Conservation (phyloP, 2,888 invertebrate genomes). For the Lithophane ornitopus region DNA sequence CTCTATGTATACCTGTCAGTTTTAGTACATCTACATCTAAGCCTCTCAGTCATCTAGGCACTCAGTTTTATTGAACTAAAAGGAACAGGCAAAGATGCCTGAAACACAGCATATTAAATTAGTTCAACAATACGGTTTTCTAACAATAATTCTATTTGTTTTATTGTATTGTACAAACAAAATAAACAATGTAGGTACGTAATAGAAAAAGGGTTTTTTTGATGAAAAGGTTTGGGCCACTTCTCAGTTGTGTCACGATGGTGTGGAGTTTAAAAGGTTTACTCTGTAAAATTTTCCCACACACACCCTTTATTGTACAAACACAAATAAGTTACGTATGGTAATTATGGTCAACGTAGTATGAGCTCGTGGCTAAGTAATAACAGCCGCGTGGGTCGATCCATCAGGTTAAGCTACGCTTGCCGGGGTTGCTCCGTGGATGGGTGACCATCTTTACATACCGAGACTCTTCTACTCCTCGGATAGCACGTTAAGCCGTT, state of each 20-base stretch:
- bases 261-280: conserved; percentile 11
- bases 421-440: no score
- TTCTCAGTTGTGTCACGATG: conserved; percentile 5
- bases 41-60: conserved; percentile 5
- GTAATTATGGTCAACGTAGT: no score
- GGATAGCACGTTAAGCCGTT: no score
- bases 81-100: neutral
- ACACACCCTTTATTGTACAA: no score
- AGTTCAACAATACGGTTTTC: conserved; percentile 9
- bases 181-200: conserved; percentile 29
- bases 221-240: conserved; percentile 44
- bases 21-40: neutral
- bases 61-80: neutral
- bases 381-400: no score
- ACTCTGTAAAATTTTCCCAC: neutral
- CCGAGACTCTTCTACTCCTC: no score
- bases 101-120: conserved; percentile 24
- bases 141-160: conserved; percentile 32
- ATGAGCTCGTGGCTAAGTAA: no score
- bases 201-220: conserved; percentile 53
- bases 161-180: conserved; percentile 37
- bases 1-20: neutral
- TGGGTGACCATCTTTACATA: no score
- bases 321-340: no score
- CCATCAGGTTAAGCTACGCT: no score